Evolutionary conservation across 2,888 invertebrate genomes (phyloP), one percentile per base, ranked within the genome.

Genomic region (Reticulitermes lucifugus): DNA sequence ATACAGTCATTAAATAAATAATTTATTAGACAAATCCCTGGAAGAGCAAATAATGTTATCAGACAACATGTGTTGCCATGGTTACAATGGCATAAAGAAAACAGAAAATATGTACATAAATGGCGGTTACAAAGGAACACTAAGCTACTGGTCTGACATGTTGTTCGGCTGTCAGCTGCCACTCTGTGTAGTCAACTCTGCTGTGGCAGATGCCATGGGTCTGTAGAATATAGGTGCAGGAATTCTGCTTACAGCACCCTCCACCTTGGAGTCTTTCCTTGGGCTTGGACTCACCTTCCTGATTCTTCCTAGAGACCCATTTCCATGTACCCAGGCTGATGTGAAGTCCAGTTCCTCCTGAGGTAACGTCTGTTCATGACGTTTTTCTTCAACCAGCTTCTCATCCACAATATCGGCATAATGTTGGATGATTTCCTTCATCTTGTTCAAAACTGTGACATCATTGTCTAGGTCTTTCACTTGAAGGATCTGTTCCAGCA

Each of bases 381-480:
- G 87, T 84, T 71, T 86, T 65, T 87, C 88, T 60, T 87, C 87
- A 6, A 87, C 86, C 46, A 88, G 83, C 35, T 86, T 86, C 79
- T 86, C 87, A 83, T 89, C 89, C 29, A 88, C 88, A 75, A 87
- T 87, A 70, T 87, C 88, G 83, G 92, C 93, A 88, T 94, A 94
- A 87, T 94, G 92, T 71, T 92, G 93, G n/a, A 95, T 89, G 65
- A 94, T 89, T 86, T 94, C 95, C 89, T 96, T 96, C 91, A 96
- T 94, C 89, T 96, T 95, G 88, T 94, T 94, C 43, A 96, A 91
- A 84, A 96, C 95, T 87, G 94, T 92, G 9, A 94, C 93, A 89
- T 96, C 96, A 88, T 96, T 95, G 89, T 95, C 94, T 1, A 95
- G 93, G 5, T 93, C 93, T 88, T 94, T 95, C 7, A 96, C 94